These are phyloP conservation scores for Trissolcus brochymenae DNA, from an alignment of 2,888 invertebrate genomes.

Conservation along the genomic window DNA sequence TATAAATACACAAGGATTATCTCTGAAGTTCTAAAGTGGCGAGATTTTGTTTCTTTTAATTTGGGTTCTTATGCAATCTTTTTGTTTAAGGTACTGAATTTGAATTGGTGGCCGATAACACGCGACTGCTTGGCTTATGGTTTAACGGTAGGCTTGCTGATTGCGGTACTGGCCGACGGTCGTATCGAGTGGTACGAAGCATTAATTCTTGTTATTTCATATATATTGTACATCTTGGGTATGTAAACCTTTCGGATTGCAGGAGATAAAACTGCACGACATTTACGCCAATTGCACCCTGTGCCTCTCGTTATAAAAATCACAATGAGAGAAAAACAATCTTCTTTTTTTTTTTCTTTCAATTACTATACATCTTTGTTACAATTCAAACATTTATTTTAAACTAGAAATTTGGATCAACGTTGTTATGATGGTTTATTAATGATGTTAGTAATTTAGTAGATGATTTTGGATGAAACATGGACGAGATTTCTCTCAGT, in stretches of 20 bases:
- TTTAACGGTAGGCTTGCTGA: slow-evolving; percentile 83
- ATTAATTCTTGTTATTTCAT: slow-evolving; percentile 82
- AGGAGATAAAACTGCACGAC: slow-evolving; percentile 51
- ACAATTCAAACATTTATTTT: background rate
- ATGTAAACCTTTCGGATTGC: slow-evolving; percentile 71
- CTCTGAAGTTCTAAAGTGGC: too few relatives aligned
- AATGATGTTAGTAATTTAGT: background rate
- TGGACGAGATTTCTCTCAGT: slow-evolving; percentile 34
- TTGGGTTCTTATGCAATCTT: background rate
- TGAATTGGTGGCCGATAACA: slow-evolving; percentile 88
- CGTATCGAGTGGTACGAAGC: slow-evolving; percentile 87
- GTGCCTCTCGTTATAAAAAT: slow-evolving; percentile 40
- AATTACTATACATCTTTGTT: background rate
- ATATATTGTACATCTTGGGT: slow-evolving; percentile 84
- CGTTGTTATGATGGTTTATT: too few relatives aligned
- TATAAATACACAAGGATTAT: too few relatives aligned
- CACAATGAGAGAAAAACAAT: slow-evolving; percentile 32
- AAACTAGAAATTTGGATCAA: too few relatives aligned
- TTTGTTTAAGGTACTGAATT: slow-evolving; percentile 79
- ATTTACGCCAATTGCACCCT: slow-evolving; percentile 20
- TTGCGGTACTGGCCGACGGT: slow-evolving; percentile 83
- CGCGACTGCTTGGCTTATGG: slow-evolving; percentile 86
- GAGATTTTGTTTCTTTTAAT: too few relatives aligned
- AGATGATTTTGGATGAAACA: too few relatives aligned
- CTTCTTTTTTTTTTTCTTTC: slow-evolving; percentile 4